phyloP scores from a whole-genome alignment of 2,888 invertebrate species.

The Meiosimyza platycephala region DNA sequence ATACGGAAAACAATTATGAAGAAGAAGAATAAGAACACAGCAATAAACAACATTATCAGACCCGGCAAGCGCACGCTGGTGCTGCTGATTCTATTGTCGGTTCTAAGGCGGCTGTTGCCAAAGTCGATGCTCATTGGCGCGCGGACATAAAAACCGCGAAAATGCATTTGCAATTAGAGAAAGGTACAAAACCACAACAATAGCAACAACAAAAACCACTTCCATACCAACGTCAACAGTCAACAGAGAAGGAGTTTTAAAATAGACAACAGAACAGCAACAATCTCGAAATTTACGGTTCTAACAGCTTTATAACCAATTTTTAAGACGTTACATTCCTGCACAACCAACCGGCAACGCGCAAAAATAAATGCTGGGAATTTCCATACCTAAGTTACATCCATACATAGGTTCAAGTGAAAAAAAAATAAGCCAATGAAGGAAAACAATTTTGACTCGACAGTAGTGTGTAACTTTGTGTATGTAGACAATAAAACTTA shows the following conservation, averaged over 20 bases:
- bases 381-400: too few species aligned
- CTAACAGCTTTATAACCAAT: conserved; percentile 22
- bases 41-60: conserved; percentile 17
- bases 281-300: conserved; percentile 31
- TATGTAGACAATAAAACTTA: too few species aligned
- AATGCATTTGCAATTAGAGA: conserved; percentile 36
- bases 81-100: not conserved
- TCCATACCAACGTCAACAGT: not conserved
- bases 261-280: not conserved
- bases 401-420: too few species aligned
- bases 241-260: not conserved
- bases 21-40: not conserved
- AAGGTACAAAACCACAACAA: conserved; percentile 29
- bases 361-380: too few species aligned
- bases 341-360: not conserved
- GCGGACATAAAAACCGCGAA: conserved; percentile 31
- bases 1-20: conserved; percentile 29
- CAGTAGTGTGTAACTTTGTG: too few species aligned
- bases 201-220: conserved; percentile 8
- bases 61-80: not conserved
- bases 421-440: too few species aligned
- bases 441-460: too few species aligned
- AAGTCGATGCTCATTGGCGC: conserved; percentile 12
- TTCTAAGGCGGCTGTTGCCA: too few species aligned
- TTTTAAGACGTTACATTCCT: conserved; percentile 25